Conservation (phyloP, 2,113 vertebrate genomes). For the Paramisgurnus dabryanus region DNA sequence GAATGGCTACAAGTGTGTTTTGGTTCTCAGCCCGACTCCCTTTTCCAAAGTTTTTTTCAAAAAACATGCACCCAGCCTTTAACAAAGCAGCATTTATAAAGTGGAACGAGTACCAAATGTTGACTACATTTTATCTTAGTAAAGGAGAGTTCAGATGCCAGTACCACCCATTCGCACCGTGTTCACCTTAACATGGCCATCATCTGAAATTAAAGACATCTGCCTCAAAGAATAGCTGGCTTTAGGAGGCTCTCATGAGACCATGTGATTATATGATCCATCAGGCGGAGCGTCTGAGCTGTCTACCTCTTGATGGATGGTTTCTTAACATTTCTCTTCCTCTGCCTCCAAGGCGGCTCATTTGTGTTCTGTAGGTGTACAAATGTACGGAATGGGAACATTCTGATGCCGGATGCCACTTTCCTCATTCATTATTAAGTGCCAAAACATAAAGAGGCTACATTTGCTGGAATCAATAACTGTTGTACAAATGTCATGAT, state of each 20-base stretch:
- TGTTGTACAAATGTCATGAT: constrained; percentile 33
- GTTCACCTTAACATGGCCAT: constrained; percentile 24
- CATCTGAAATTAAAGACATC: constrained; percentile 38
- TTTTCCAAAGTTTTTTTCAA: too few relatives aligned
- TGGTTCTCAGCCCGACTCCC: too few relatives aligned
- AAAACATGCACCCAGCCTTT: too few relatives aligned
- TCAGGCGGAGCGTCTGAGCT: constrained; percentile 13
- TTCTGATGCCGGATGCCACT: constrained; percentile 29
- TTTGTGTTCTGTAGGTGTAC: constrained; percentile 43
- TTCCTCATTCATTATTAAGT: constrained; percentile 42
- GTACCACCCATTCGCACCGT: background rate
- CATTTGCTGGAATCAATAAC: constrained; percentile 44
- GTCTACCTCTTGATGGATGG: constrained; percentile 31
- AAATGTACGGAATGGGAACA: background rate
- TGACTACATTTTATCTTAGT: background rate
- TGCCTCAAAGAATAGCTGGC: constrained; percentile 24
- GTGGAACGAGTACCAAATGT: too few relatives aligned
- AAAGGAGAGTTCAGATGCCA: background rate
- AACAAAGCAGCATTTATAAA: too few relatives aligned
- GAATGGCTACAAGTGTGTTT: too few relatives aligned
- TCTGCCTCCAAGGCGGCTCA: constrained; percentile 19
- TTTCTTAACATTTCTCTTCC: constrained; percentile 20
- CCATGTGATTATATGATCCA: constrained; percentile 22
- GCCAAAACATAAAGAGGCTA: constrained; percentile 23
- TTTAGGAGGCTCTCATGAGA: constrained; percentile 1